Percentiles rank a stretch among this genome's conserved stretches.
Evolutionary conservation across 2,797 vertebrate genomes (phyloP).

Genomic region (Cynopterus sphinx): DNA sequence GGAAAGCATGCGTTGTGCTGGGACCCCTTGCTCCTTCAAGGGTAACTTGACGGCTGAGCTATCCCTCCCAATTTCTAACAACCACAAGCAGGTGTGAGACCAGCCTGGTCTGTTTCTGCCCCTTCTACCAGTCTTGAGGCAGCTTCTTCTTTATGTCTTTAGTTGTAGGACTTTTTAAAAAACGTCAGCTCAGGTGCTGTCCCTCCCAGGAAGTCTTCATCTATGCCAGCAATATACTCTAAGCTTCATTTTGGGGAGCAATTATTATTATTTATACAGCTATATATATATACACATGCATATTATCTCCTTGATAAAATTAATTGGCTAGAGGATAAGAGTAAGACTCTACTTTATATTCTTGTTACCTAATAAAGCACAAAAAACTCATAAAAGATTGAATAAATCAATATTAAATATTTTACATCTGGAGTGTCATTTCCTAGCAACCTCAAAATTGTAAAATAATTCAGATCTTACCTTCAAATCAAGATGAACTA

Average conservation of each 20-base stretch:
- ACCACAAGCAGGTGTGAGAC: too few species aligned
- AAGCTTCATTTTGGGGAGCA: not conserved
- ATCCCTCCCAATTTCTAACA: too few species aligned
- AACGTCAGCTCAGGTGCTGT: not conserved
- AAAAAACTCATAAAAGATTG: not conserved
- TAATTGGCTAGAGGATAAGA: not conserved
- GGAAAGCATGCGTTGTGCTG: too few species aligned
- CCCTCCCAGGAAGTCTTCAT: not conserved
- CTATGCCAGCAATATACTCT: not conserved
- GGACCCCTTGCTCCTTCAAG: too few species aligned
- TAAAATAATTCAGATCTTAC: constrained; percentile 80
- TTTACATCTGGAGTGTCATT: not conserved
- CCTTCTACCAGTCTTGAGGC: too few species aligned
- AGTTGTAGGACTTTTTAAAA: too few species aligned
- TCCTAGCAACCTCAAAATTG: not conserved
- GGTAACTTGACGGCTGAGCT: too few species aligned
- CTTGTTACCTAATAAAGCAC: not conserved
- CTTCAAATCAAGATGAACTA: constrained; percentile 96
- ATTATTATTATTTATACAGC: not conserved
- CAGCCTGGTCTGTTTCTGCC: too few species aligned
- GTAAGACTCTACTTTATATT: not conserved
- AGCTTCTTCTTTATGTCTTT: too few species aligned
- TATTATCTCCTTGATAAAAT: not conserved
- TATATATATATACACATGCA: too few species aligned
- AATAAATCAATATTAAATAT: not conserved